phyloP scores from a whole-genome alignment of 2,888 invertebrate genomes.

The Microchrysa polita region DNA sequence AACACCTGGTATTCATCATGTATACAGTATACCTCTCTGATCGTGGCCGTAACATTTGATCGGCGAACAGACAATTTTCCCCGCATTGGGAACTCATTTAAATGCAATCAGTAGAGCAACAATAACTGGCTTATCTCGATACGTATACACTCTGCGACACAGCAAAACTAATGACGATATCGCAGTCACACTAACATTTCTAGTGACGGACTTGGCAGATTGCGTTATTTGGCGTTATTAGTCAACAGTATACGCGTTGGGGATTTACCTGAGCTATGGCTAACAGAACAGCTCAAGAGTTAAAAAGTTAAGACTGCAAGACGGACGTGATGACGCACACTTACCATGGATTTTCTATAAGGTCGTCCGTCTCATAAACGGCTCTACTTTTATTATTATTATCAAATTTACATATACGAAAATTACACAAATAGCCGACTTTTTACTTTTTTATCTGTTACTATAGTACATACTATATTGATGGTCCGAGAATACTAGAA shows the following conservation, averaged over 20 bases:
- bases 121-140: conserved; percentile 38
- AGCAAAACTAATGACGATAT: conserved; percentile 11
- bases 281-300: background rate
- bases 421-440: background rate
- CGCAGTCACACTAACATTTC: background rate
- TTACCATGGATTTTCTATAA: conserved; percentile 43
- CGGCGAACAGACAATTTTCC: background rate
- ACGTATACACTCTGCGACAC: background rate
- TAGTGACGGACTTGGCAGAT: background rate
- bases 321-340: conserved; percentile 38
- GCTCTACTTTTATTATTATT: conserved; percentile 4
- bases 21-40: background rate
- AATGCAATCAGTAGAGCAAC: conserved; percentile 52
- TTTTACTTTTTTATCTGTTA: background rate
- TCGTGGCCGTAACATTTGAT: background rate
- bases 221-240: conserved; percentile 8
- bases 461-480: background rate
- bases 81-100: conserved; percentile 49
- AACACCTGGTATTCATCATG: conserved; percentile 1
- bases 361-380: conserved; percentile 29
- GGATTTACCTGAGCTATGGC: conserved; percentile 47
- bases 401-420: conserved; percentile 21
- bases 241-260: conserved; percentile 41
- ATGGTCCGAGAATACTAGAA: background rate
- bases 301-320: no score